Evolutionary conservation across 2,797 vertebrate genomes (phyloP).

Genomic region (Oreonectes daqikongensis): DNA sequence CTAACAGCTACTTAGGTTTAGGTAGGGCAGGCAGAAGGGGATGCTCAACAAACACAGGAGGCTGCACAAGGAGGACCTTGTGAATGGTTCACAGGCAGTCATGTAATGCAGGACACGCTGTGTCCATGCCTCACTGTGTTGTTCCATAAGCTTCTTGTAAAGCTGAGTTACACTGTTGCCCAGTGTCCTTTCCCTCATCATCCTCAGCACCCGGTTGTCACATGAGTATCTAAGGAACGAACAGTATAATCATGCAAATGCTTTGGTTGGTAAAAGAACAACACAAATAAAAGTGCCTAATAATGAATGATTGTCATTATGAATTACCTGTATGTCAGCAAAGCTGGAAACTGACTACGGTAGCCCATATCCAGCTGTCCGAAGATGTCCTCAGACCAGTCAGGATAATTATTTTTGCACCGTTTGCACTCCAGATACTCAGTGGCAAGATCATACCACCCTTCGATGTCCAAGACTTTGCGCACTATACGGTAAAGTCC

Average conservation of each 20-base stretch:
- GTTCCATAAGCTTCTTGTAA: conserved; percentile 10
- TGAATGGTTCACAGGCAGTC: conserved; percentile 4
- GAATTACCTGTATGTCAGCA: conserved; percentile 17
- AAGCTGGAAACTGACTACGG: conserved; percentile 2
- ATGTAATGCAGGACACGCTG: background rate
- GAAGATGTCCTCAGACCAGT: too few relatives aligned
- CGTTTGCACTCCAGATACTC: too few relatives aligned
- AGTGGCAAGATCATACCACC: too few relatives aligned
- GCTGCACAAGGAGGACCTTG: conserved; percentile 8
- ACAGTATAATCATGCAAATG: conserved; percentile 11
- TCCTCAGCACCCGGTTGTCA: conserved; percentile 20
- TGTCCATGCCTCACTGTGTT: conserved; percentile 19
- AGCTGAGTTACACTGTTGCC: conserved; percentile 24
- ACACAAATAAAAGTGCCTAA: background rate
- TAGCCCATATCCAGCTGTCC: background rate
- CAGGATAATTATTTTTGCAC: too few relatives aligned
- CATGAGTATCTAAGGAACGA: conserved; percentile 19
- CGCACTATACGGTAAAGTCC: too few relatives aligned
- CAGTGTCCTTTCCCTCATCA: conserved; percentile 32
- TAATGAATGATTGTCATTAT: background rate
- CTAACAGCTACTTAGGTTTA: background rate
- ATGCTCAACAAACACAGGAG: conserved; percentile 9
- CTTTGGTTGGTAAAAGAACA: background rate
- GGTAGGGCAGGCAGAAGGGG: background rate
- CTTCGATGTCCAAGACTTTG: too few relatives aligned